Percentiles rank a stretch among this genome's conserved stretches.
These are phyloP conservation scores for Sebastes ruberrimus DNA, from an alignment of 2,797 vertebrate genomes.

Conservation along the genomic window DNA sequence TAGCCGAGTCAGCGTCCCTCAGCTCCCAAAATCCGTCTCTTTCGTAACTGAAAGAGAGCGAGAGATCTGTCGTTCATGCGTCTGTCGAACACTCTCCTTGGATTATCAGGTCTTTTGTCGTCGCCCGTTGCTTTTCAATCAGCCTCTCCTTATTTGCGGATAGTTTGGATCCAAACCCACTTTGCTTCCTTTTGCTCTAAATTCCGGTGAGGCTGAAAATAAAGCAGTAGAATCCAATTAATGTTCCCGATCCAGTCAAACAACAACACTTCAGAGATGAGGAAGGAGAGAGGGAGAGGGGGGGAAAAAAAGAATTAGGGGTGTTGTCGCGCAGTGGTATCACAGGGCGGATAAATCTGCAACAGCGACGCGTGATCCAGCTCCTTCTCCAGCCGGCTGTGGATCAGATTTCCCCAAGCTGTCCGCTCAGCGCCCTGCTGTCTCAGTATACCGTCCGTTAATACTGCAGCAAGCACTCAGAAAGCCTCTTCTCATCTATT, in stretches of 20 bases:
- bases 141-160: slow-evolving; percentile 4
- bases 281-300: neutral
- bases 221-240: slow-evolving; percentile 51
- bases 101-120: slow-evolving; percentile 15
- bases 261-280: slow-evolving; percentile 37
- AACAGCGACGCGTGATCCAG: slow-evolving; percentile 68
- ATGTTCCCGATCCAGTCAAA: slow-evolving; percentile 29
- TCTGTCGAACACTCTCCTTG: slow-evolving; percentile 30
- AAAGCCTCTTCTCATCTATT: slow-evolving; percentile 54
- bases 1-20: slow-evolving; percentile 57
- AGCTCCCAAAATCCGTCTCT: slow-evolving; percentile 28
- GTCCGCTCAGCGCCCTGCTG: slow-evolving; percentile 70
- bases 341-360: slow-evolving; percentile 73
- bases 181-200: slow-evolving; percentile 42
- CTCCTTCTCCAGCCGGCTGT: slow-evolving; percentile 56
- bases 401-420: slow-evolving; percentile 76
- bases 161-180: slow-evolving; percentile 18
- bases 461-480: slow-evolving; percentile 68
- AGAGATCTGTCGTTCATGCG: slow-evolving; percentile 4
- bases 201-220: slow-evolving; percentile 43
- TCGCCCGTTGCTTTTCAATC: slow-evolving; percentile 19
- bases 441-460: slow-evolving; percentile 58
- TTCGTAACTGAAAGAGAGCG: slow-evolving; percentile 31
- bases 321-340: slow-evolving; percentile 69
- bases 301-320: slow-evolving; percentile 32